Percentiles rank a stretch among this genome's conserved stretches.
These are phyloP conservation scores for Gallinago stenura DNA, from an alignment of 2,797 vertebrate genomes.

Conservation along the genomic window DNA sequence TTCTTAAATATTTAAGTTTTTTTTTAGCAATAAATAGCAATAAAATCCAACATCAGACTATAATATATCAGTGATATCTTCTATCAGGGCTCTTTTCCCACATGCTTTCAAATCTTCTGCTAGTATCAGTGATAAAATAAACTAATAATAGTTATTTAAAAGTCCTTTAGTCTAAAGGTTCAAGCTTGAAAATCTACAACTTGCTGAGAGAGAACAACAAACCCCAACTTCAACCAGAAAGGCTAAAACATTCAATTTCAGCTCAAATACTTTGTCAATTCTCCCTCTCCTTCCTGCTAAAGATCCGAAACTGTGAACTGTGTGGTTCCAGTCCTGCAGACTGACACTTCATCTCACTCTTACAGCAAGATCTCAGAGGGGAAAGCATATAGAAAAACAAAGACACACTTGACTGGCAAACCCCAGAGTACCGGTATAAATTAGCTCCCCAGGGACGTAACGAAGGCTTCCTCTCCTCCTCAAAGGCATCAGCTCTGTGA, in stretches of 20 bases:
- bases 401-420: background rate
- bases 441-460: slow-evolving; percentile 7
- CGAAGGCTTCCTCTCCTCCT: background rate
- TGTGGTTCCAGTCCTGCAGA: background rate
- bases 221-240: background rate
- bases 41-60: background rate
- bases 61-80: background rate
- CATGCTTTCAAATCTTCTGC: background rate
- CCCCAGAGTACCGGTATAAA: background rate
- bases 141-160: background rate
- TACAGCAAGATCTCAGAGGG: background rate
- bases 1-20: background rate
- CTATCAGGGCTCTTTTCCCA: background rate
- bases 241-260: background rate
- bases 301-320: background rate
- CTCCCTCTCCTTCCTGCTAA: background rate
- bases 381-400: background rate
- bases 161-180: background rate
- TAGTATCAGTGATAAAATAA: background rate
- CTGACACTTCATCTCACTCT: background rate
- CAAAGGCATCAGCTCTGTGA: background rate
- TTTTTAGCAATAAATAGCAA: background rate
- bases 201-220: background rate
- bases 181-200: background rate
- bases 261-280: background rate